Percentiles rank a stretch among this genome's conserved stretches.
These are phyloP conservation scores for western clawed frog (Xenopus tropicalis) DNA, from an alignment of 2,113 vertebrate genomes.

Conservation along the genomic window UCB_Xtro_10.0 CM004448.2:88441501-88442000, in stretches of 20 bases:
- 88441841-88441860: too few species aligned
- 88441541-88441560: conserved; percentile 12
- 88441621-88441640: neutral
- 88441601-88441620: conserved; percentile 11
- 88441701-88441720: neutral
- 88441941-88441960: too few species aligned
- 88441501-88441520: neutral
- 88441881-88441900: too few species aligned
- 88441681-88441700: conserved; percentile 18
- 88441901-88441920: too few species aligned
- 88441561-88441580: conserved; percentile 1
- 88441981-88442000: too few species aligned
- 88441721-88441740: conserved; percentile 5
- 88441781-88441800: neutral
- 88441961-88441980: too few species aligned
- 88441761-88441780: conserved; percentile 2
- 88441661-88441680: neutral
- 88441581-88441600: conserved; percentile 8
- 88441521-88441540: conserved; percentile 7
- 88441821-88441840: too few species aligned
- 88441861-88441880: too few species aligned
- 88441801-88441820: neutral
- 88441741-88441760: neutral
- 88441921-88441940: too few species aligned
- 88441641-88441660: conserved; percentile 2